Base-by-base conservation (phyloP, 2,113 vertebrate species). In the Cololabis saira region DNA sequence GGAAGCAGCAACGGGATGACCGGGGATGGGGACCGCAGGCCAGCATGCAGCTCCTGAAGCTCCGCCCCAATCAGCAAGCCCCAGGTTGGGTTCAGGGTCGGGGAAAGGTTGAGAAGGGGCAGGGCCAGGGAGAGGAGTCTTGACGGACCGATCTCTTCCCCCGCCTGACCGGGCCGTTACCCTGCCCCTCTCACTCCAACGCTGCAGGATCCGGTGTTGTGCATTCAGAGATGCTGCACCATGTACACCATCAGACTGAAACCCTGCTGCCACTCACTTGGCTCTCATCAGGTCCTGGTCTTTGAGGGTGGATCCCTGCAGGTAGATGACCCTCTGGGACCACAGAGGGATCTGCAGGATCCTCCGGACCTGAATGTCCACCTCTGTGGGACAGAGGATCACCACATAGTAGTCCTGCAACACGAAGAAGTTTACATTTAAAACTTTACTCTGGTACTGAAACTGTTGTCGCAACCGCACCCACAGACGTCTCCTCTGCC, bases 211-310 rank as follows among this genome's bases (percentile, higher is more conserved):
- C n/a, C n/a, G n/a, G n/a, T n/a, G n/a, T n/a, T n/a, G n/a, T n/a
- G n/a, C n/a, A n/a, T n/a, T n/a, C n/a, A n/a, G n/a, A n/a, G n/a
- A n/a, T n/a, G n/a, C n/a, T n/a, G n/a, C n/a, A n/a, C n/a, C n/a
- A n/a, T n/a, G n/a, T n/a, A 15, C 14, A 27, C 9, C 14, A 37
- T 19, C 12, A 1, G 16, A 62, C 17, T 52, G 21, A 42, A 56
- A 17, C 14, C 33, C 12, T 15, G 22, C 9, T 15, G 42, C 11
- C 24, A 85, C 97, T 95, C 88, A 98, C 98, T 99, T 99, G 82
- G 98, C 98, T 68, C 98, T 94, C 96, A 99, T 96, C 71, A 99
- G 94, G 81, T 99, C 98, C 88, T 98, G 96, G 87, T 99, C 98
- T 90, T 99, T 99, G 63, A 99, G 93, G 0, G 96, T 96, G 0